phyloP scores from a whole-genome alignment of 2,797 vertebrate genomes.

The Sebastes hubbsi region DNA sequence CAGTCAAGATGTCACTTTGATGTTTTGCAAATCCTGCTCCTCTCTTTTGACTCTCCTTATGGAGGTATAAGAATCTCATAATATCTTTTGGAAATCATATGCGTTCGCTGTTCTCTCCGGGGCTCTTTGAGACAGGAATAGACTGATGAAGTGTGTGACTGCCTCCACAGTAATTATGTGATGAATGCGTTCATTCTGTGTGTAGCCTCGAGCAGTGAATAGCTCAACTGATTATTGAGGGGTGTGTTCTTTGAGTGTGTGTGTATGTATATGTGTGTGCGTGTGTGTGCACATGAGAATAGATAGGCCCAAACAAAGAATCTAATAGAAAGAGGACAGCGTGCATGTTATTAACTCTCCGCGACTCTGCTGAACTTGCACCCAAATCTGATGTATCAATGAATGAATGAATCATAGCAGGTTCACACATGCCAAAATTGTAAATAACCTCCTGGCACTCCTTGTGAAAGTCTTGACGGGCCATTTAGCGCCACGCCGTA shows the following conservation, averaged over 20 bases:
- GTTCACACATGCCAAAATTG: background rate
- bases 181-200: slow-evolving; percentile 77
- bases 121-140: slow-evolving; percentile 76
- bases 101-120: slow-evolving; percentile 54
- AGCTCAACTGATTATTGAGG: slow-evolving; percentile 77
- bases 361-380: background rate
- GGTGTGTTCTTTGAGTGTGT: slow-evolving; percentile 49
- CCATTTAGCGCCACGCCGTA: background rate
- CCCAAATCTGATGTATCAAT: background rate
- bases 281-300: slow-evolving; percentile 30
- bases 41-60: slow-evolving; percentile 43
- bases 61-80: slow-evolving; percentile 56
- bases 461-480: background rate
- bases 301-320: slow-evolving; percentile 46
- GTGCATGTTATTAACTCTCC: background rate
- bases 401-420: slow-evolving; percentile 5
- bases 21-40: slow-evolving; percentile 40
- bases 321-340: slow-evolving; percentile 8
- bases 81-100: slow-evolving; percentile 63
- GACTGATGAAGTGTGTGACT: slow-evolving; percentile 76
- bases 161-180: slow-evolving; percentile 77
- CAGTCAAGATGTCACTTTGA: slow-evolving; percentile 54
- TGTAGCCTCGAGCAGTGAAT: slow-evolving; percentile 70
- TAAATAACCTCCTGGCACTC: background rate
- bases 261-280: slow-evolving; percentile 17